Evolutionary conservation across 1,140 invertebrate species (phyloP).

Genomic region (Aphidius ervi): DNA sequence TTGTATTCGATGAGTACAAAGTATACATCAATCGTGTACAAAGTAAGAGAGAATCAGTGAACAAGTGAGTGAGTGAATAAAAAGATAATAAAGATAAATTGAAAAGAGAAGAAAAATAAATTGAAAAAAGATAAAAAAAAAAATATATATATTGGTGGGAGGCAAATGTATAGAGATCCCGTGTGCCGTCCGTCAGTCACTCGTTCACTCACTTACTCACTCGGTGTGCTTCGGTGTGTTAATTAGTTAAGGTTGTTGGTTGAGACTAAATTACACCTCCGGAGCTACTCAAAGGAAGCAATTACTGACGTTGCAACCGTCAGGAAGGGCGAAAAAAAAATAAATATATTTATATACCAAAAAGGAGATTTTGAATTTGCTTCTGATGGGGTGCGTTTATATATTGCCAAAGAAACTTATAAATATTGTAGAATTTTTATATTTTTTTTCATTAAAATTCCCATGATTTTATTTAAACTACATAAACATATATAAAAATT

Average conservation of each 20-base stretch:
- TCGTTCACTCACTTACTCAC: conserved; percentile 32
- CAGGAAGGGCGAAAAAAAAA: background rate
- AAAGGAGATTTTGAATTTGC: conserved; percentile 36
- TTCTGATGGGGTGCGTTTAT: background rate
- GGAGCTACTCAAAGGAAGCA: conserved; percentile 55
- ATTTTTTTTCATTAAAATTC: no score
- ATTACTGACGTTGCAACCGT: conserved; percentile 50
- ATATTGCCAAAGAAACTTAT: no score
- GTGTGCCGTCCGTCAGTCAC: conserved; percentile 23
- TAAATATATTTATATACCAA: background rate
- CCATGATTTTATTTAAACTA: no score
- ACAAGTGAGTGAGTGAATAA: background rate
- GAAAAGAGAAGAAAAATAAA: background rate
- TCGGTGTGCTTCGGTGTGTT: conserved; percentile 49
- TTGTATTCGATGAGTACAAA: background rate
- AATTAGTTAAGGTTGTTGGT: conserved; percentile 56
- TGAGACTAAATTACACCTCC: conserved; percentile 54
- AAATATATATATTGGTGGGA: conserved; percentile 15
- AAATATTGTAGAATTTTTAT: no score
- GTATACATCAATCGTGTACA: background rate
- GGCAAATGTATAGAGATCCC: conserved; percentile 13
- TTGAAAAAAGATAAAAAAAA: conserved; percentile 1
- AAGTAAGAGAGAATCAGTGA: background rate
- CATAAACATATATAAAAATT: no score
- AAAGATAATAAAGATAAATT: background rate